These are phyloP conservation scores for Protonibea diacanthus DNA, from an alignment of 2,797 vertebrate species.

Conservation along the genomic window DNA sequence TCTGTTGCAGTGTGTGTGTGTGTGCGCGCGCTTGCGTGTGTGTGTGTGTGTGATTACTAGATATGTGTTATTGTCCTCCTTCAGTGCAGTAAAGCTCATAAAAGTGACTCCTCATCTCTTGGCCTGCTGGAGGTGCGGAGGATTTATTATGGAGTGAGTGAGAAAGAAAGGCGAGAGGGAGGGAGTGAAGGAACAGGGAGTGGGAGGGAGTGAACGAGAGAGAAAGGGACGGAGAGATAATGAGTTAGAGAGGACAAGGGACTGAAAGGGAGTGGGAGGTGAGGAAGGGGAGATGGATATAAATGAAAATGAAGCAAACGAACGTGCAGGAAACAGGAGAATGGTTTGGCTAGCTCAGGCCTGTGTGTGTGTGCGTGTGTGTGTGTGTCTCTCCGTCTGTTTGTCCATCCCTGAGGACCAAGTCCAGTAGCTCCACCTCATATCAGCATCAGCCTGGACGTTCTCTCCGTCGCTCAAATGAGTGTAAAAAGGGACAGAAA, in stretches of 20 bases:
- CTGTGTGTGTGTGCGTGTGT: conserved; percentile 27
- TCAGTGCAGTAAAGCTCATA: conserved; percentile 72
- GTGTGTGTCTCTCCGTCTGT: conserved; percentile 40
- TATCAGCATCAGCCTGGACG: background rate
- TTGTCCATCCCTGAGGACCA: conserved; percentile 24
- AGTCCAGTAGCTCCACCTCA: conserved; percentile 34
- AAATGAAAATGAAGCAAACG: conserved; percentile 39
- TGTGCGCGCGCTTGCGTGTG: conserved; percentile 14
- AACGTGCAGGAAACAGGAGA: conserved; percentile 11
- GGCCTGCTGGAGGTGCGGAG: conserved; percentile 66
- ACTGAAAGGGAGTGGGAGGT: conserved; percentile 53
- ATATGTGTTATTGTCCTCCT: conserved; percentile 75
- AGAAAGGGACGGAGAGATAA: conserved; percentile 51
- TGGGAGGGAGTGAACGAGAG: conserved; percentile 43
- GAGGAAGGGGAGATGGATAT: conserved; percentile 41
- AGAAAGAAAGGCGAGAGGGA: conserved; percentile 46
- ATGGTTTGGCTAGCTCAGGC: conserved; percentile 21
- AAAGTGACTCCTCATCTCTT: conserved; percentile 73
- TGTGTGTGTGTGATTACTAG: conserved; percentile 15
- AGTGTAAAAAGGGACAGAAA: conserved; percentile 22
- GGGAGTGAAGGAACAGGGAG: conserved; percentile 57
- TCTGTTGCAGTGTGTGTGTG: conserved; percentile 6
- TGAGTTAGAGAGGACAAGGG: conserved; percentile 66
- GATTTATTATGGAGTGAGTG: conserved; percentile 76
- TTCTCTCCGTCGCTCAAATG: conserved; percentile 44